Evolutionary conservation across 2,888 invertebrate genomes (phyloP).

Genomic region (Zygothrica quintamaculata): DNA sequence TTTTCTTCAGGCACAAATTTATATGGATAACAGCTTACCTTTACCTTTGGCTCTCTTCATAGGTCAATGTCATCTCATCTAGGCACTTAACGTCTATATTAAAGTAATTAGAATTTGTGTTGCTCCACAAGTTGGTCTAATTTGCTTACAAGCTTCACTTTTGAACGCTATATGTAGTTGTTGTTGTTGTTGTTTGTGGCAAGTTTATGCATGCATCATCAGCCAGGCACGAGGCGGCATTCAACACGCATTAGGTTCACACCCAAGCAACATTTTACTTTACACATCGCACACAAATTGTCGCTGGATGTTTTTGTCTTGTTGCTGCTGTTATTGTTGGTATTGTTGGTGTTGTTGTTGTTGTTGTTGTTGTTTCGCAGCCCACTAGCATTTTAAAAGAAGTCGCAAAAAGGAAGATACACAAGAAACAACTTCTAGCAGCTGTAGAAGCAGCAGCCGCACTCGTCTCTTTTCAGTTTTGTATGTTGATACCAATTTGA

Average conservation of each 20-base stretch:
- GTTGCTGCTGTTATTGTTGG: slow-evolving; percentile 26
- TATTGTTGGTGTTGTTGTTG: slow-evolving; percentile 37
- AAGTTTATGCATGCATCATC: slow-evolving; percentile 40
- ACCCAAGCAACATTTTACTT: slow-evolving; percentile 77
- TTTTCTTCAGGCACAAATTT: too few species aligned
- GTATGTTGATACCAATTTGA: slow-evolving; percentile 83
- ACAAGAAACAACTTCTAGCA: slow-evolving; percentile 51
- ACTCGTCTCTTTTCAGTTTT: slow-evolving; percentile 48
- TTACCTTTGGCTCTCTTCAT: too few species aligned
- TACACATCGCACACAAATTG: slow-evolving; percentile 78
- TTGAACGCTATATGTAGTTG: too few species aligned
- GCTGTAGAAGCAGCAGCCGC: slow-evolving; percentile 6
- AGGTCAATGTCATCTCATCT: slow-evolving; percentile 42
- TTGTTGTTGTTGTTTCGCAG: slow-evolving; percentile 41
- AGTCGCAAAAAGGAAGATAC: slow-evolving; percentile 43
- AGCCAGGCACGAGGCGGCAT: slow-evolving; percentile 56
- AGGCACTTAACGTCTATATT: slow-evolving; percentile 66
- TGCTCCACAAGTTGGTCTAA: slow-evolving; percentile 65
- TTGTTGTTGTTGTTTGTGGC: slow-evolving; percentile 35
- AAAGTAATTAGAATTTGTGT: slow-evolving; percentile 56
- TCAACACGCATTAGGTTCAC: slow-evolving; percentile 78
- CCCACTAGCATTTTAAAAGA: slow-evolving; percentile 56
- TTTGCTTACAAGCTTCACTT: slow-evolving; percentile 72
- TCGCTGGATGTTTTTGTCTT: too few species aligned
- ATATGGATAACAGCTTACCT: too few species aligned